A percentile compares a stretch with the other conserved stretches of the same genome.
These are phyloP conservation scores for Notodonta dromedarius DNA, from an alignment of 2,888 invertebrate genomes.

Conservation along the genomic window DNA sequence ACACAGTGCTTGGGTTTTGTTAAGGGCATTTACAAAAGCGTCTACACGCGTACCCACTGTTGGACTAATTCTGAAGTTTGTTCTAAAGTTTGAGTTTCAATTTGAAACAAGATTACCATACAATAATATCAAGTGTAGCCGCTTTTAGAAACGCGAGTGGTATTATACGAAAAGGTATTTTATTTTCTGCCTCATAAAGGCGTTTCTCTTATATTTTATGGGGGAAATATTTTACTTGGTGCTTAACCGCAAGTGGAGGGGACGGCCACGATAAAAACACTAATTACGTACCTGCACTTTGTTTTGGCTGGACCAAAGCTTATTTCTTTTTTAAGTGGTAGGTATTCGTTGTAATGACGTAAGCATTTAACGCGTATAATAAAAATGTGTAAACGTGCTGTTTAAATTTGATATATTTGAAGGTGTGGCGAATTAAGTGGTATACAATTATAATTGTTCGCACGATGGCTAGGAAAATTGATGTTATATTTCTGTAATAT, in stretches of 20 bases:
- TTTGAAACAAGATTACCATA: constrained; percentile 39
- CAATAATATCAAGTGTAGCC: constrained; percentile 34
- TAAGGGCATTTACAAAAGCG: constrained; percentile 22
- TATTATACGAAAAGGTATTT: constrained; percentile 23
- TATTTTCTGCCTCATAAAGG: constrained; percentile 36
- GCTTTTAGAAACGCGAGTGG: constrained; percentile 17
- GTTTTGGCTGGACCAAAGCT: constrained; percentile 37
- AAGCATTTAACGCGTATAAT: constrained; percentile 20
- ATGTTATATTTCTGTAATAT: not conserved
- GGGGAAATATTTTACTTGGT: constrained; percentile 43
- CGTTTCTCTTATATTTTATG: constrained; percentile 42
- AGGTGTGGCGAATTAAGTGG: not conserved
- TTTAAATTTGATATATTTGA: not conserved
- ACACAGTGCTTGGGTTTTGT: constrained; percentile 22
- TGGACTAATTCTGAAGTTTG: constrained; percentile 33
- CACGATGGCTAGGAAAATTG: not conserved
- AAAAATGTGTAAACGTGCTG: not conserved
- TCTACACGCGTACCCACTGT: constrained; percentile 19
- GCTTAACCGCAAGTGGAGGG: constrained; percentile 43
- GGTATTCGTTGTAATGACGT: constrained; percentile 30
- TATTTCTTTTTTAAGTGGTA: constrained; percentile 26
- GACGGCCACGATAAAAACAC: constrained; percentile 50
- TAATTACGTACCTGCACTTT: constrained; percentile 50
- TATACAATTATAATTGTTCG: not conserved
- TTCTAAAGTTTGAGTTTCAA: constrained; percentile 37